Conservation (phyloP, 1,140 invertebrate genomes). For the Pissodes strobi region DNA sequence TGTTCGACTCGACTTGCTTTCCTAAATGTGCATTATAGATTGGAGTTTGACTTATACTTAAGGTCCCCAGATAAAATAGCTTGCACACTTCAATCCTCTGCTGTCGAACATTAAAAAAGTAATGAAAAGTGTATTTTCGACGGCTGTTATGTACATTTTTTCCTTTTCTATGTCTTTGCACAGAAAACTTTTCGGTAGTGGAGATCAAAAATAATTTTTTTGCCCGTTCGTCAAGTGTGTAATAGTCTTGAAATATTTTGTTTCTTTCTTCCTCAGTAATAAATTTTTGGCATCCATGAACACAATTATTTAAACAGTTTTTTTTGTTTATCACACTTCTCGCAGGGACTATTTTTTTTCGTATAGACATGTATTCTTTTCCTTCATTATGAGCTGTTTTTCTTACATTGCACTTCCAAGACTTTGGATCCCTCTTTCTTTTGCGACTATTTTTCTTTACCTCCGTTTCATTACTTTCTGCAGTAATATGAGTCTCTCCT, state of each 20-base stretch:
- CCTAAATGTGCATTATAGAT: no score
- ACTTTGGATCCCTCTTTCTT: not conserved
- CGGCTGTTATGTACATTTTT: not conserved
- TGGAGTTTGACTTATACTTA: no score
- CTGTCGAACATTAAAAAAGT: not conserved
- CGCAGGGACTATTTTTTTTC: not conserved
- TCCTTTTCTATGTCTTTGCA: no score
- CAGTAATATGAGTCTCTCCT: not conserved
- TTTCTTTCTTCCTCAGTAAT: not conserved
- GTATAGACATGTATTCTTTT: not conserved
- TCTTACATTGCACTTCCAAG: no score
- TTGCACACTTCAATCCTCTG: not conserved
- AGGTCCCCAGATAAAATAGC: no score
- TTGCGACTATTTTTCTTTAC: not conserved
- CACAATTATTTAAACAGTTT: not conserved
- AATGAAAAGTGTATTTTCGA: no score
- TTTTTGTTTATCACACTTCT: not conserved
- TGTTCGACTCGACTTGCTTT: not conserved
- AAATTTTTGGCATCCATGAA: not conserved
- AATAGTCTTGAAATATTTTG: not conserved
- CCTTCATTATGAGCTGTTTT: no score
- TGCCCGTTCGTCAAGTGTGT: not conserved
- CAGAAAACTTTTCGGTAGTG: not conserved
- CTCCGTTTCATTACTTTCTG: not conserved
- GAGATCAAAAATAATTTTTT: not conserved